Percentiles rank a stretch among this genome's conserved stretches.
These are phyloP conservation scores for Patagioenas fasciata DNA, from an alignment of 2,113 vertebrate species.

Conservation along the genomic window DNA sequence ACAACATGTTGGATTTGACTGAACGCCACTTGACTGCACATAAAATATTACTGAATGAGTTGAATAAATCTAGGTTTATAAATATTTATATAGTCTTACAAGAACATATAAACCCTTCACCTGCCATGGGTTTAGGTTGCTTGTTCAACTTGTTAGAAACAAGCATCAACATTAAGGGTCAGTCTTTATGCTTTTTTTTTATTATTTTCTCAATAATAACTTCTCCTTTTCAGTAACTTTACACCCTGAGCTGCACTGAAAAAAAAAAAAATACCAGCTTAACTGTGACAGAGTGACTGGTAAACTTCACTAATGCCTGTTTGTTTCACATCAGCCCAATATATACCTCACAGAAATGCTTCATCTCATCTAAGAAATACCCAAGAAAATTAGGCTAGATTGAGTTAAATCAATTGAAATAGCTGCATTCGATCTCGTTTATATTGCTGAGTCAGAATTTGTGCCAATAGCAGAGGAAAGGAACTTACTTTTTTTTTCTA, in stretches of 20 bases:
- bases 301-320: background rate
- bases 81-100: background rate
- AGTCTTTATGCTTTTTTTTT: background rate
- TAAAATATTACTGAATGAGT: background rate
- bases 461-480: background rate
- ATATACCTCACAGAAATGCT: background rate
- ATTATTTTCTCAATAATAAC: background rate
- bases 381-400: background rate
- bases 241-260: background rate
- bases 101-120: background rate
- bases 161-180: background rate
- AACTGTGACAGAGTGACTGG: background rate
- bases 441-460: background rate
- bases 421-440: background rate
- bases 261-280: background rate
- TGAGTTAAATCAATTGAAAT: background rate
- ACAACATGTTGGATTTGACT: background rate
- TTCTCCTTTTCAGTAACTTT: background rate
- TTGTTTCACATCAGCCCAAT: background rate
- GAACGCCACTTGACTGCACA: background rate
- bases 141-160: background rate
- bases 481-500: background rate
- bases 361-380: background rate
- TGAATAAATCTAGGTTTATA: background rate
- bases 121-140: background rate